Conservation (phyloP, 2,797 vertebrate genomes). For the Geotrypetes seraphini region DNA sequence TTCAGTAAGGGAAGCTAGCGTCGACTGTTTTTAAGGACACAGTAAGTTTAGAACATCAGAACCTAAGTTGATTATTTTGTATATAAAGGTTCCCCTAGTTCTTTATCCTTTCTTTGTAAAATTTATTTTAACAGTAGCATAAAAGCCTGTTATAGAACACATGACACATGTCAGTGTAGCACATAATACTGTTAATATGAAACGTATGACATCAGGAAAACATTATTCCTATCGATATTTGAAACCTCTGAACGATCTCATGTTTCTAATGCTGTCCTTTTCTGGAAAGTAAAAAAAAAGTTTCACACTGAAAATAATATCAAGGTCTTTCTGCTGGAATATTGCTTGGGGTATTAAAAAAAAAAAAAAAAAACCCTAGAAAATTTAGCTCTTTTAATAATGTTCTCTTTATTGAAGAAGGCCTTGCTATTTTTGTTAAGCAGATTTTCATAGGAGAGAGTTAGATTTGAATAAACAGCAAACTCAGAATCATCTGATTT, state of each 20-base stretch:
- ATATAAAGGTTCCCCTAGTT: no score
- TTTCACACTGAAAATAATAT: constrained; percentile 32
- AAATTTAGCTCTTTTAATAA: constrained; percentile 29
- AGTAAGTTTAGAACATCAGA: no score
- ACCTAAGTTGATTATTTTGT: no score
- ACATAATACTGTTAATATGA: constrained; percentile 19
- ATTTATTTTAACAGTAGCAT: constrained; percentile 16
- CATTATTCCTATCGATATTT: constrained; percentile 2
- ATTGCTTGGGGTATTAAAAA: constrained; percentile 22
- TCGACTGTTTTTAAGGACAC: no score
- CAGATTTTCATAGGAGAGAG: constrained; percentile 38
- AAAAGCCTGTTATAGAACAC: constrained; percentile 18
- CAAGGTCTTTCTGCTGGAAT: constrained; percentile 17
- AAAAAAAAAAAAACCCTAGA: constrained; percentile 16
- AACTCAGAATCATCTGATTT: constrained; percentile 51
- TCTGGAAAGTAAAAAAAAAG: no score
- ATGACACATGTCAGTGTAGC: constrained; percentile 28
- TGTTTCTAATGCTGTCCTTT: constrained; percentile 18
- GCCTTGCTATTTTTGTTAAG: constrained; percentile 16
- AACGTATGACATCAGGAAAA: constrained; percentile 20
- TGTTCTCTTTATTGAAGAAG: constrained; percentile 12
- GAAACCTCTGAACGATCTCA: constrained; percentile 14
- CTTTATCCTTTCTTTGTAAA: background rate
- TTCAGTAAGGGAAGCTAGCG: no score
- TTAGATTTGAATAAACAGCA: constrained; percentile 37